Evolutionary conservation across 2,888 invertebrate species (phyloP).

Genomic region (Ernsta delagoae): DNA sequence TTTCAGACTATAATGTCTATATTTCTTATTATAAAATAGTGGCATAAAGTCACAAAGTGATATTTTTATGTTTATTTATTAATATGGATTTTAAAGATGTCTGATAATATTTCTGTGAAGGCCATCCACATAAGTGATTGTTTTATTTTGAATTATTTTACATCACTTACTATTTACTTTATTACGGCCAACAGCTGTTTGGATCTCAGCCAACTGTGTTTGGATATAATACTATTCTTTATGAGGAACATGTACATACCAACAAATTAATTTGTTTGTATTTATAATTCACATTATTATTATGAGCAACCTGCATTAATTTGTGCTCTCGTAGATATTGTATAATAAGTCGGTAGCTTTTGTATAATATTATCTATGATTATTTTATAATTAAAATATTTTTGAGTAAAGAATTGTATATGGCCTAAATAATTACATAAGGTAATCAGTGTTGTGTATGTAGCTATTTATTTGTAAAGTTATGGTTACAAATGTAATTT

Average conservation of each 20-base stretch:
- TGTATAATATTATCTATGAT: background rate
- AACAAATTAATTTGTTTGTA: background rate
- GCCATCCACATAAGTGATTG: background rate
- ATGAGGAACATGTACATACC: background rate
- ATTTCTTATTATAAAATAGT: background rate
- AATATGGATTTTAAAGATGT: background rate
- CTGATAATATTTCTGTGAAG: background rate
- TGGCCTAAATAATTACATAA: slow-evolving; percentile 3
- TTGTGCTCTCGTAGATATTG: background rate
- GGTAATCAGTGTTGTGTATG: background rate
- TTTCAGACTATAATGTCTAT: too few relatives aligned
- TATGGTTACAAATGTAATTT: background rate
- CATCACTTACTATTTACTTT: slow-evolving; percentile 16
- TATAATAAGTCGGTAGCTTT: background rate
- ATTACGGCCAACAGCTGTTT: slow-evolving; percentile 47
- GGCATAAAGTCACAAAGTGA: background rate
- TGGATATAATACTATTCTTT: slow-evolving; percentile 28
- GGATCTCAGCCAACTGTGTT: slow-evolving; percentile 45
- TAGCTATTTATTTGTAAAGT: background rate
- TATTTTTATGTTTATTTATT: too few relatives aligned
- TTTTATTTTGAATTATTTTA: background rate
- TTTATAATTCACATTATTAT: background rate
- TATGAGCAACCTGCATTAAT: background rate
- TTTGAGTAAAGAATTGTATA: background rate
- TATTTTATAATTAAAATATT: too few relatives aligned